Conservation (phyloP, 1,140 invertebrate genomes). For the Sinella curviseta region DNA sequence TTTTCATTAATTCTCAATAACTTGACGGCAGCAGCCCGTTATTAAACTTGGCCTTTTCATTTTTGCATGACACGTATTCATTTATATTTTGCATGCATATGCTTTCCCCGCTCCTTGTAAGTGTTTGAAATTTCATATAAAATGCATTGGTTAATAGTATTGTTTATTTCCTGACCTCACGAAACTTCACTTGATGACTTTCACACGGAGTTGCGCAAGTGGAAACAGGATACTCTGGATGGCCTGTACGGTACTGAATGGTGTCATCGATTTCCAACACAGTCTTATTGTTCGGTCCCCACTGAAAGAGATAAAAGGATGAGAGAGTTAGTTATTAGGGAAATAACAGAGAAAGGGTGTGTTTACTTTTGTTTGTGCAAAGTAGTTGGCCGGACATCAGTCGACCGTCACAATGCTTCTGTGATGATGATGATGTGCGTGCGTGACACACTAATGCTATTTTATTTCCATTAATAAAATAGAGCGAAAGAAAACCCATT, state of each 20-base stretch:
- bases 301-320: conserved; percentile 49
- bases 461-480: neutral
- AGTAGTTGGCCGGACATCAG: too few species aligned
- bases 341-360: neutral
- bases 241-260: conserved; percentile 52
- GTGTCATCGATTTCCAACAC: conserved; percentile 53
- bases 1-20: too few species aligned
- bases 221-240: conserved; percentile 52
- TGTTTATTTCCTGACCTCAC: conserved; percentile 50
- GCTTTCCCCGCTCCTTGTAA: too few species aligned
- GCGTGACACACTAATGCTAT: neutral
- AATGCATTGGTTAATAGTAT: too few species aligned
- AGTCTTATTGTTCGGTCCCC: conserved; percentile 50
- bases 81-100: too few species aligned
- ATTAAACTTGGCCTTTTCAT: too few species aligned
- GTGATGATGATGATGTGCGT: neutral
- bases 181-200: conserved; percentile 57
- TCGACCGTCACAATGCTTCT: neutral
- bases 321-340: too few species aligned
- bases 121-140: too few species aligned
- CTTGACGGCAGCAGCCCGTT: too few species aligned
- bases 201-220: conserved; percentile 58
- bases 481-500: neutral
- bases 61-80: too few species aligned
- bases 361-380: neutral